Evolutionary conservation across 2,113 vertebrate genomes (phyloP).

Genomic region (Pseudolaguvia tuberculata): DNA sequence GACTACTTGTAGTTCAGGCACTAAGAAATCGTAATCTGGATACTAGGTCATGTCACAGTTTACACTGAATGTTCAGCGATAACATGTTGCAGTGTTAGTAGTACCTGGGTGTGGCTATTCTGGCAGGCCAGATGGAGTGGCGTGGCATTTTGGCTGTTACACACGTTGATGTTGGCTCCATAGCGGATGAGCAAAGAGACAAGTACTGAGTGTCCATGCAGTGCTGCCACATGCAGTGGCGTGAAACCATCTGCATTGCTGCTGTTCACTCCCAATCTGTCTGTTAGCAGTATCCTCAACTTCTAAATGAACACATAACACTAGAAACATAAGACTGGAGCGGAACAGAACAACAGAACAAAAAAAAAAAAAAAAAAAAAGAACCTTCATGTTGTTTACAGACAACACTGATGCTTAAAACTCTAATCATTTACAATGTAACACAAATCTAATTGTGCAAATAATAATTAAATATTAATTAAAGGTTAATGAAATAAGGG

Average conservation of each 20-base stretch:
- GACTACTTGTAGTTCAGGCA: background rate
- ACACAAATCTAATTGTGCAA: background rate
- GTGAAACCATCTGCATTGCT: conserved; percentile 74
- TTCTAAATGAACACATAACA: conserved; percentile 58
- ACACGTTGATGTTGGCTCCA: conserved; percentile 73
- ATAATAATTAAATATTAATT: background rate
- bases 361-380: too few relatives aligned
- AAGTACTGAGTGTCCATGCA: conserved; percentile 75
- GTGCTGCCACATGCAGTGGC: conserved; percentile 79
- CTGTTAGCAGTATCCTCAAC: conserved; percentile 64
- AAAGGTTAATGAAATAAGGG: background rate
- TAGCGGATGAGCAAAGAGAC: conserved; percentile 73
- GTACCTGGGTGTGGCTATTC: conserved; percentile 81
- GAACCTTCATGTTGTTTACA: background rate
- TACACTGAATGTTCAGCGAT: background rate
- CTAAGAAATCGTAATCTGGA: background rate
- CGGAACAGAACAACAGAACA: too few relatives aligned
- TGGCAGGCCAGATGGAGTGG: conserved; percentile 90
- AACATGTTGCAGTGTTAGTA: background rate
- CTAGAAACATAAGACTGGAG: background rate
- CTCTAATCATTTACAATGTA: background rate
- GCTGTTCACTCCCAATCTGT: conserved; percentile 77
- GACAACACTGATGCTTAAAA: background rate
- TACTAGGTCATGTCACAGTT: background rate
- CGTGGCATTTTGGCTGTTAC: conserved; percentile 68